Percentiles rank a stretch among this genome's conserved stretches.
Evolutionary conservation across 2,797 vertebrate genomes (phyloP).

Genomic region (Rhabdomys pumilio): DNA sequence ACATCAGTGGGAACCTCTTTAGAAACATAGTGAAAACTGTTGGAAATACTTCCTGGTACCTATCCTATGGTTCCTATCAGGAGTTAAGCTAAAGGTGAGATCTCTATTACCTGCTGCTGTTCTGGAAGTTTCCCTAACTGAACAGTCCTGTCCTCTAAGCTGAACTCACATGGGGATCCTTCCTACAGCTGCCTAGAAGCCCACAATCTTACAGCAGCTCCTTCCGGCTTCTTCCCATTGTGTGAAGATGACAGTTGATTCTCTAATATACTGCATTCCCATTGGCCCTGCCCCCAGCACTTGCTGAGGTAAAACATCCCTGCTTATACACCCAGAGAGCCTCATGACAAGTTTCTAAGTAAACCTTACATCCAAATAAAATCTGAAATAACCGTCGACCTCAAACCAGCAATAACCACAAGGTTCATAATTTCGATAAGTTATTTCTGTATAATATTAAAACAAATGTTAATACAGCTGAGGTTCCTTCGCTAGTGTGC

Average conservation of each 20-base stretch:
- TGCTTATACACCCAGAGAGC: not conserved
- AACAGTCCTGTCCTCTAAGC: not conserved
- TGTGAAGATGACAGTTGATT: not conserved
- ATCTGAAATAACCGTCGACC: slow-evolving; percentile 3
- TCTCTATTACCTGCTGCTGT: not conserved
- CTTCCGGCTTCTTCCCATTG: slow-evolving; percentile 6
- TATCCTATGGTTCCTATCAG: not conserved
- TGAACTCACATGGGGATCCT: not conserved
- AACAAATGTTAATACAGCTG: not conserved
- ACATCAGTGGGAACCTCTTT: not conserved
- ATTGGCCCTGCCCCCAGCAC: not conserved
- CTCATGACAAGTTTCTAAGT: not conserved
- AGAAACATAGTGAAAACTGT: slow-evolving; percentile 31
- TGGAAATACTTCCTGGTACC: slow-evolving; percentile 36
- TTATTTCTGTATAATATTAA: slow-evolving; percentile 39
- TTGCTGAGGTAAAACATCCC: not conserved
- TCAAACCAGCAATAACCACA: not conserved
- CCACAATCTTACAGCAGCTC: not conserved
- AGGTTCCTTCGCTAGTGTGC: slow-evolving; percentile 1
- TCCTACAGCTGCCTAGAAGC: not conserved
- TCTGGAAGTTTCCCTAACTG: not conserved
- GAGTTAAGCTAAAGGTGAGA: not conserved
- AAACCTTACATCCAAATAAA: slow-evolving; percentile 6
- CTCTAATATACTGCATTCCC: not conserved
- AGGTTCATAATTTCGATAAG: not conserved